Percentiles rank a stretch among this genome's conserved stretches.
Conservation (phyloP, 2,113 vertebrate species). For the Eurystomus gularis region DNA sequence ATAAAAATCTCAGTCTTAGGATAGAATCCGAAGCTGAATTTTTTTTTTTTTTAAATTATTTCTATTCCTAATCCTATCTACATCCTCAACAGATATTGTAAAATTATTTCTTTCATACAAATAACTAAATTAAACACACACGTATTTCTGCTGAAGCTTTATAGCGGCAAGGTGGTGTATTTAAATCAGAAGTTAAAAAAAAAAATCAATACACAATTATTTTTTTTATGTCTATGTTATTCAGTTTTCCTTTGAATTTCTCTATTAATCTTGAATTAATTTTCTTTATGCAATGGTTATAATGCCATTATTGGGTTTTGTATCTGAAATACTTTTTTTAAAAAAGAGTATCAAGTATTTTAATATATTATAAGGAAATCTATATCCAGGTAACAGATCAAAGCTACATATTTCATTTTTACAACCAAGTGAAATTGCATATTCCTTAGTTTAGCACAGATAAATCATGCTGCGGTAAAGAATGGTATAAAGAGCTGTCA, state of each 20-base stretch:
- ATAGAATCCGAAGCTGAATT: background rate
- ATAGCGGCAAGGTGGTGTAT: constrained; percentile 33
- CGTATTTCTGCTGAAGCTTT: constrained; percentile 29
- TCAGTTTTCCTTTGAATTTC: constrained; percentile 46
- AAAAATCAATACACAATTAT: constrained; percentile 74
- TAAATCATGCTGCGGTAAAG: constrained; percentile 29
- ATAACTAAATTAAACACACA: background rate
- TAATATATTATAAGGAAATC: constrained; percentile 53
- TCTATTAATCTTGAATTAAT: constrained; percentile 72
- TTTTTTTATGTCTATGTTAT: constrained; percentile 57
- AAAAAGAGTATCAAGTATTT: constrained; percentile 46
- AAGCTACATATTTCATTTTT: constrained; percentile 67
- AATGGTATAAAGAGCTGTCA: constrained; percentile 8
- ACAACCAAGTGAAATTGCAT: constrained; percentile 38
- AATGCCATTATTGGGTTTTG: constrained; percentile 58
- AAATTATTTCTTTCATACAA: background rate
- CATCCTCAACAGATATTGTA: background rate
- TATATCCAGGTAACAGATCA: constrained; percentile 64
- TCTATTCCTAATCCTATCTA: background rate
- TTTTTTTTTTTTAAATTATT: background rate
- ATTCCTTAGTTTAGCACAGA: constrained; percentile 40
- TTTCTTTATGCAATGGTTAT: constrained; percentile 57
- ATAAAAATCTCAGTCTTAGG: background rate
- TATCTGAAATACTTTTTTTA: constrained; percentile 32
- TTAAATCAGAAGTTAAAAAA: constrained; percentile 59